These are phyloP conservation scores for Macrosoma leucophasiata DNA, from an alignment of 2,888 invertebrate species.

Conservation along the genomic window DNA sequence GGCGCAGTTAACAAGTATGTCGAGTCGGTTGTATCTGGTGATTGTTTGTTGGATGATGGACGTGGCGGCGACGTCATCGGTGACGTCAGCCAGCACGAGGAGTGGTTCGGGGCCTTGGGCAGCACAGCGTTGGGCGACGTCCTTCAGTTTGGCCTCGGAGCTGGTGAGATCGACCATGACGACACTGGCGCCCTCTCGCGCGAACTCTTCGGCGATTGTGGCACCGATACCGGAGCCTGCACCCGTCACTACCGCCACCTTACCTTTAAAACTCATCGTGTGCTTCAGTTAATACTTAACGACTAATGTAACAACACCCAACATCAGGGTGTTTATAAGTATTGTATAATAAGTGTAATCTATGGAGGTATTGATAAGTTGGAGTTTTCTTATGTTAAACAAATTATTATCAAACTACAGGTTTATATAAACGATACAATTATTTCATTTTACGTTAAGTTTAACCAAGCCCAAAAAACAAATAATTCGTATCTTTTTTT, in stretches of 20 bases:
- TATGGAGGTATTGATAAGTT: no score
- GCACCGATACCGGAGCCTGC: conserved; percentile 37
- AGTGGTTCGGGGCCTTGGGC: conserved; percentile 23
- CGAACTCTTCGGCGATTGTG: conserved; percentile 29
- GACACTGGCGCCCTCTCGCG: conserved; percentile 32
- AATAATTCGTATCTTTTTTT: no score
- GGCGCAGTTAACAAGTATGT: conserved; percentile 40
- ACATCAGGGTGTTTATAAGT: no score
- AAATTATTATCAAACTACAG: no score
- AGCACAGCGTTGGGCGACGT: conserved; percentile 24
- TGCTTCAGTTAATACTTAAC: no score
- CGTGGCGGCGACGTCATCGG: conserved; percentile 29
- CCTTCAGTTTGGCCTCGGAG: conserved; percentile 26
- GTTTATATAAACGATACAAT: no score
- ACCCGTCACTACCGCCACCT: conserved; percentile 38
- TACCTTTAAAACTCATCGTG: conserved; percentile 32
- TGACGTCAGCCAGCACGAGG: conserved; percentile 32
- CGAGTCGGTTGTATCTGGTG: conserved; percentile 31
- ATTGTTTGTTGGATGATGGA: conserved; percentile 28
- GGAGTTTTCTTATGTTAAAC: no score
- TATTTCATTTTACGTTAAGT: no score
- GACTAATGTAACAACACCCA: no score
- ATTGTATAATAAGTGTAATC: no score
- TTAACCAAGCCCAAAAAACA: no score
- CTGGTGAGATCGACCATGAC: conserved; percentile 34